These are phyloP conservation scores for Hylyphantes graminicola DNA, from an alignment of 1,140 invertebrate species.

Conservation along the genomic window DNA sequence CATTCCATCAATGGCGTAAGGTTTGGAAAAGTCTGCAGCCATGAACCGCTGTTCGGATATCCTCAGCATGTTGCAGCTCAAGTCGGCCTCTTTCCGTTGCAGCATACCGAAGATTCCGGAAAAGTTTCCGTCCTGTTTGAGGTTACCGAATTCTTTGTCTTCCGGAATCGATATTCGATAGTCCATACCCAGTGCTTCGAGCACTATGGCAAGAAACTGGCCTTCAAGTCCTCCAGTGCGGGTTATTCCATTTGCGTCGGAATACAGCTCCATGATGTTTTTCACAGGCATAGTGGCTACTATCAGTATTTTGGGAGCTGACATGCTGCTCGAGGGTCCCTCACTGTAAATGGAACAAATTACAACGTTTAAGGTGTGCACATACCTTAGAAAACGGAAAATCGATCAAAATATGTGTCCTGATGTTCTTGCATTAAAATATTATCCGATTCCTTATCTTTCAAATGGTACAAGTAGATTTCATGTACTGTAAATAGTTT, in stretches of 20 bases:
- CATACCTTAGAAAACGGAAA: too few relatives aligned
- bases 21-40: background rate
- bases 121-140: background rate
- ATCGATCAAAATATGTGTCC: too few relatives aligned
- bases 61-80: background rate
- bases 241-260: background rate
- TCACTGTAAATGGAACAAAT: too few relatives aligned
- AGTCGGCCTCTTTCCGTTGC: background rate
- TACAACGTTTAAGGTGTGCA: too few relatives aligned
- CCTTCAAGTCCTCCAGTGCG: background rate
- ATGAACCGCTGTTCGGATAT: background rate
- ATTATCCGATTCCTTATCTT: too few relatives aligned
- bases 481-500: too few relatives aligned
- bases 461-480: too few relatives aligned
- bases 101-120: conserved; percentile 6
- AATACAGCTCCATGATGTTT: too few relatives aligned
- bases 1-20: background rate
- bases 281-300: too few relatives aligned
- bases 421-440: too few relatives aligned
- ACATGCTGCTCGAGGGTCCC: too few relatives aligned
- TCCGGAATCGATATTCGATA: background rate
- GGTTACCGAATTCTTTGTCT: background rate
- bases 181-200: background rate
- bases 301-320: too few relatives aligned
- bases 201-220: background rate